phyloP scores from a whole-genome alignment of 2,888 invertebrate species.

The Aphidoletes aphidimyza region DNA sequence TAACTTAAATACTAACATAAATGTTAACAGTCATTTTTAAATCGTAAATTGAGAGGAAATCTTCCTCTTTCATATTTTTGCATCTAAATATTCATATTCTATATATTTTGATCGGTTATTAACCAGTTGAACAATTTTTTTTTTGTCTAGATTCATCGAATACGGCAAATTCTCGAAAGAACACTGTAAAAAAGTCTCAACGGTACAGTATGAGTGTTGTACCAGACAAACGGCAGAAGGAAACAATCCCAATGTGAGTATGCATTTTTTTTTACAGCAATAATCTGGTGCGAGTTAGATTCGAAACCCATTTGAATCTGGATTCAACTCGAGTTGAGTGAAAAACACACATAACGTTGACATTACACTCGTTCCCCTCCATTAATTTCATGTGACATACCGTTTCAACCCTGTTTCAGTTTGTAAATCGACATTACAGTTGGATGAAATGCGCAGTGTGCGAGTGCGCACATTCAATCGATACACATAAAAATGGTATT shows the following conservation, averaged over 20 bases:
- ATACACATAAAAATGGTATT: constrained; percentile 10
- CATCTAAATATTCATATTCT: not conserved
- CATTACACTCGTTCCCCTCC: not conserved
- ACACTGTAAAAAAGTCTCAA: not conserved
- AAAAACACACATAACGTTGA: not conserved
- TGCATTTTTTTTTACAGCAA: not conserved
- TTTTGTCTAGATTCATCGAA: not conserved
- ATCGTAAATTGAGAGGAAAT: too few species aligned
- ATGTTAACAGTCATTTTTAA: not conserved
- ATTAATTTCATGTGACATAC: not conserved
- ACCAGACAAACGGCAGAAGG: not conserved
- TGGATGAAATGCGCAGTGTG: not conserved
- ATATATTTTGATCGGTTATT: too few species aligned
- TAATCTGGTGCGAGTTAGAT: too few species aligned
- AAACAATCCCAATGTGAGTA: constrained; percentile 11
- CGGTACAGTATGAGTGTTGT: constrained; percentile 29
- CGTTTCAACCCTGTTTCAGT: constrained; percentile 3
- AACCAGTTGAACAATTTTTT: not conserved
- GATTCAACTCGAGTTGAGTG: too few species aligned
- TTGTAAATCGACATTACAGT: not conserved
- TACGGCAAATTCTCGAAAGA: not conserved
- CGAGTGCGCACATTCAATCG: constrained; percentile 35
- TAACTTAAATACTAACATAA: not conserved
- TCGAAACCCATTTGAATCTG: not conserved
- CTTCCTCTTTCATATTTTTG: too few species aligned